These are phyloP conservation scores for Crepidodera aurea DNA, from an alignment of 2,888 invertebrate species.

Conservation along the genomic window DNA sequence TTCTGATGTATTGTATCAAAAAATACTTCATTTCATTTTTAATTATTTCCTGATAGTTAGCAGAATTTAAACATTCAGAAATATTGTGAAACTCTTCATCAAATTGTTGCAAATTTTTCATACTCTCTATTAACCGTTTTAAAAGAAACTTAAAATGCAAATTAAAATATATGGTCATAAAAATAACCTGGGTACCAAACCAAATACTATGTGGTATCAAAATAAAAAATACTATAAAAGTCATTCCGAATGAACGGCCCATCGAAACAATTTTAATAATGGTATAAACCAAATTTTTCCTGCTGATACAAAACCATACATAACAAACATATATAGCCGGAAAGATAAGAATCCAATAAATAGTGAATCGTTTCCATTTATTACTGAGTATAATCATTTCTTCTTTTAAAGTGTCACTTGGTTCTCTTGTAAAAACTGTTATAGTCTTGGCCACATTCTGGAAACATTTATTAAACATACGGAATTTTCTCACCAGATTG, in stretches of 20 bases:
- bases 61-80: background rate
- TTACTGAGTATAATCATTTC: background rate
- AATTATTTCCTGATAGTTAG: background rate
- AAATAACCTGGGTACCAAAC: background rate
- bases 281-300: too few species aligned
- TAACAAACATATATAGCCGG: too few species aligned
- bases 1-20: background rate
- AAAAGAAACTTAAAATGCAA: background rate
- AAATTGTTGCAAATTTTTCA: background rate
- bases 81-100: background rate
- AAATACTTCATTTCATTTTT: background rate
- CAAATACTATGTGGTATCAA: background rate
- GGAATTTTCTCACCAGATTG: constrained; percentile 8
- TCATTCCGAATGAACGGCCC: too few species aligned
- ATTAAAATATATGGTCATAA: background rate
- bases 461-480: background rate
- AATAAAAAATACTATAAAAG: background rate
- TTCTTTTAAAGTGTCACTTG: background rate
- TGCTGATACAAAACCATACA: too few species aligned
- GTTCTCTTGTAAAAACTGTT: background rate
- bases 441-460: background rate
- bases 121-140: background rate
- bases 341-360: too few species aligned
- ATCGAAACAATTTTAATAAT: too few species aligned
- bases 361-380: background rate